A percentile compares a stretch with the other conserved stretches of the same genome.
phyloP scores from a whole-genome alignment of 1,140 invertebrate species.

The Littorina saxatilis region DNA sequence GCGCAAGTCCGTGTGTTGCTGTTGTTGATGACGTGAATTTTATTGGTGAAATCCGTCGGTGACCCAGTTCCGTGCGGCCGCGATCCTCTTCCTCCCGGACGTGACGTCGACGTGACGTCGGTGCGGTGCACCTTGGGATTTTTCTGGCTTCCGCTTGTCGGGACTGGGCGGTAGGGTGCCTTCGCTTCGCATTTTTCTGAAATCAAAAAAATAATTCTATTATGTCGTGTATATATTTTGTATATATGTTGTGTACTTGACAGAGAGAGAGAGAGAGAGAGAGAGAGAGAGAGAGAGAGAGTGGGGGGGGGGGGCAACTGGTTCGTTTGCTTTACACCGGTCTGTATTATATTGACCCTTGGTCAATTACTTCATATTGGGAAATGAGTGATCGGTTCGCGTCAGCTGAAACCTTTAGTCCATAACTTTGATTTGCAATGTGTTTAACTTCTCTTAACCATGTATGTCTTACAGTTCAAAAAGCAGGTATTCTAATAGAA shows the following conservation, averaged over 20 bases:
- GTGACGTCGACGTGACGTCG: conserved; percentile 21
- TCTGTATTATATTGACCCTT: too few relatives aligned
- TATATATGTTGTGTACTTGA: background rate
- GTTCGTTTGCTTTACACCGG: too few relatives aligned
- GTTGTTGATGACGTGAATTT: conserved; percentile 33
- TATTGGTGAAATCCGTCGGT: conserved; percentile 18
- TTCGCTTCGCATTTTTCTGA: background rate
- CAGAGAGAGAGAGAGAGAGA: background rate
- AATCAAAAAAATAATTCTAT: background rate
- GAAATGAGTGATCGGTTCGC: too few relatives aligned
- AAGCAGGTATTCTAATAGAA: too few relatives aligned
- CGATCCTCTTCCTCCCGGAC: background rate
- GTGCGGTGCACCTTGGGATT: background rate
- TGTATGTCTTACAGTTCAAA: too few relatives aligned
- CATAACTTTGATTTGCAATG: too few relatives aligned
- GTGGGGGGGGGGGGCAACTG: background rate
- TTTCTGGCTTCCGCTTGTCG: background rate
- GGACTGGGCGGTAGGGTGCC: background rate
- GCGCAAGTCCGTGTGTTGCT: conserved; percentile 31
- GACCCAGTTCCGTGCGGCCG: background rate
- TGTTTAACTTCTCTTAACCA: too few relatives aligned
- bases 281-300: background rate
- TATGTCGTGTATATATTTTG: too few relatives aligned
- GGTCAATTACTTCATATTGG: too few relatives aligned
- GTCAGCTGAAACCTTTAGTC: too few relatives aligned